A percentile compares a stretch with the other conserved stretches of the same genome.
phyloP scores from a whole-genome alignment of 2,888 invertebrate genomes.

The Oithona nana region DNA sequence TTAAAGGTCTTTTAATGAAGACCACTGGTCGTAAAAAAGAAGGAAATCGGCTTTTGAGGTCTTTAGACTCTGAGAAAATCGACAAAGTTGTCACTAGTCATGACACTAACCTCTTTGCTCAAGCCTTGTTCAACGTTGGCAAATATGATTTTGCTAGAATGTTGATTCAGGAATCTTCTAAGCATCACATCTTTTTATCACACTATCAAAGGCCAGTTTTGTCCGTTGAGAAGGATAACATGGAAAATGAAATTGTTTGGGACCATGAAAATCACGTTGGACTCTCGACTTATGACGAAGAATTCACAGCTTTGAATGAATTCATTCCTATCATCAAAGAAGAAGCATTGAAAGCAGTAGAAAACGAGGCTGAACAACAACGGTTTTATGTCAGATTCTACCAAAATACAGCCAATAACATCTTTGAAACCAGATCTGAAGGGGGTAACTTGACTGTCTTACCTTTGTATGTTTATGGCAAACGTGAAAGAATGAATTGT shows the following conservation, averaged over 20 bases:
- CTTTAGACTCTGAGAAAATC: background rate
- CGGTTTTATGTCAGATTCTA: too few relatives aligned
- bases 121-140: background rate
- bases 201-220: background rate
- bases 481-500: background rate
- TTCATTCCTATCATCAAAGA: background rate
- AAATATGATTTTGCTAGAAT: background rate
- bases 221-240: background rate
- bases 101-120: background rate
- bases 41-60: slow-evolving; percentile 5
- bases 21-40: background rate
- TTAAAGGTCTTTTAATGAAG: background rate
- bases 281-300: slow-evolving; percentile 9
- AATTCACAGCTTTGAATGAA: background rate
- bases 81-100: background rate
- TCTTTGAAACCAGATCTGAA: too few relatives aligned
- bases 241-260: slow-evolving; percentile 6
- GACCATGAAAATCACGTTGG: background rate
- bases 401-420: too few relatives aligned
- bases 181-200: background rate
- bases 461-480: background rate
- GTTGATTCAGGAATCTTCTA: slow-evolving; percentile 1
- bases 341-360: background rate
- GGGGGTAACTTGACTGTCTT: background rate
- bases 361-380: too few relatives aligned